Base-by-base conservation (phyloP, 1,140 invertebrate species). In the Eubasilissa regina region DNA sequence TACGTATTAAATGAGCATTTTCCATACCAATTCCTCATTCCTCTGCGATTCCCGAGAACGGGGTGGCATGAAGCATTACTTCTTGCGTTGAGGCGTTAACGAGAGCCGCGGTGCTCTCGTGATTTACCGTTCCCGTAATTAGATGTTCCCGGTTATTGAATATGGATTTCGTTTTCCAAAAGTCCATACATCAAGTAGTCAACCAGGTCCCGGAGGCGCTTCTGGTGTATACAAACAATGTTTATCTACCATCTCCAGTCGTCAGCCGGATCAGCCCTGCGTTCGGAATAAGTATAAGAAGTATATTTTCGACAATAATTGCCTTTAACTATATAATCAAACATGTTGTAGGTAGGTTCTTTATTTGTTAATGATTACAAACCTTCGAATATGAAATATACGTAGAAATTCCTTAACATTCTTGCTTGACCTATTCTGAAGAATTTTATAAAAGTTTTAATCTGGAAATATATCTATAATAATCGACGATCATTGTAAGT, bases 81-180 rank as follows among this genome's bases (percentile, higher is more conserved):
- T 21, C 21, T 58, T 58, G 11, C 12, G 11, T 0, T 15, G 25
- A 78, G 80, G 80, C 76, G 76, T 81, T 81, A 81, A 81, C 80
- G 72, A 81, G 60, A 45, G 43, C 15, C 44, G 56, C 44, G 19
- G 66, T 55, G 35, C 25, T 68, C 44, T 35, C 17, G 80, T 81
- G 80, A 81, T 81, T 81, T 81, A 81, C 80, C 72, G 80, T 55
- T 48, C 44, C 55, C 70, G 55, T 81, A 76, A 76, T 81, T 81
- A 81, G 80, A 79, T 79, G 80, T 81, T 81, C 77, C 58, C 35
- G 62, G 47, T 81, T 81, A 81, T 81, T 81, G 80, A 81, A 81
- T 81, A 81, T 81, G 77, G 25, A 78, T 75, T 25, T 60, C 17
- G 48, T 70, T 70, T 47, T 47, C 44, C 43, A 44, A 47, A 53